Evolutionary conservation across 2,888 invertebrate species (phyloP), one percentile per base, ranked within the genome.

Genomic region (Volucella inflata): DNA sequence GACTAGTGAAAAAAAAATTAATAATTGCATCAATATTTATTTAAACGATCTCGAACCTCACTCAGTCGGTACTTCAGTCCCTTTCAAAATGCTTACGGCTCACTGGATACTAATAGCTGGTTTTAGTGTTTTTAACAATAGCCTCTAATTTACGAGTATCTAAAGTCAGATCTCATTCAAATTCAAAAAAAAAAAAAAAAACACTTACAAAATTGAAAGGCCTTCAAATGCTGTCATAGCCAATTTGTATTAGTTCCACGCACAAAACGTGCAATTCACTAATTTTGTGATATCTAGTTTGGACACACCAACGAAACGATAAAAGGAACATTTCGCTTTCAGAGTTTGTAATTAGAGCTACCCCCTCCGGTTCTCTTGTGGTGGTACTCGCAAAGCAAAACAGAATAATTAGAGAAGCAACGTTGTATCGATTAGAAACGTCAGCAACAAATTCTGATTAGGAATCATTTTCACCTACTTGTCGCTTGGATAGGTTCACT

Each of bases 301-400:
- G 65, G 77, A 60, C 65, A 71, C 30, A 30, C 30, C 30, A 30
- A 30, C 6, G 30, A 30, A 30, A 50, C 64, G 59, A 46, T 46
- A 42, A 67, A 62, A 44, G 42, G 50, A 55, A 64, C 68, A 64
- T 64, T 72, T 53, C 6, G 65, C 70, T 78, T 77, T 77, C 64
- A 78, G 30, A 30, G 62, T 57, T 83, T 82, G 72, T 72, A 83
- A 83, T 83, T 83, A 83, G 67, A 62, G 78, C 38, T 30, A 14
- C 60, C 30, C 53, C 10, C 36, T 59, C 65, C n/a, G 44, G 50
- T 71, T 55, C 76, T 55, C 40, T 11, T 21, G 38, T 38, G 68
- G 38, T 44, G 9, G 51, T 44, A 51, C 14, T 50, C 48, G 44
- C 55, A 72, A 51, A 72, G 40, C 71, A 72, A 51, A 77, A 30